Evolutionary conservation across 2,888 invertebrate genomes (phyloP).

Genomic region (Meiosimyza decipiens): DNA sequence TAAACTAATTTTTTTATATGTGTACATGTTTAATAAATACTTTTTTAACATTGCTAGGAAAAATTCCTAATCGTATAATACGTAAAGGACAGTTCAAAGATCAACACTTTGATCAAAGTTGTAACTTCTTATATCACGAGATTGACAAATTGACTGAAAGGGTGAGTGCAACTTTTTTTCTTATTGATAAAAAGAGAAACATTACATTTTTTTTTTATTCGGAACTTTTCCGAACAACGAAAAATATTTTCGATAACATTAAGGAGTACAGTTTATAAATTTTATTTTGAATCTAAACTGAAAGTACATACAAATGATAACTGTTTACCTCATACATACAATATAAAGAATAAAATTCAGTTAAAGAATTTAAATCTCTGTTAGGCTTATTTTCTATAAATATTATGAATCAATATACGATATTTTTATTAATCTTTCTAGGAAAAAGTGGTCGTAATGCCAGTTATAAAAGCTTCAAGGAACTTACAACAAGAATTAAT

Average conservation of each 20-base stretch:
- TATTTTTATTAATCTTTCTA: constrained; percentile 62
- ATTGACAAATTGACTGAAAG: constrained; percentile 97
- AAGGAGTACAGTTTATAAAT: too few relatives aligned
- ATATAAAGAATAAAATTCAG: too few relatives aligned
- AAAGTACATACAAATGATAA: too few relatives aligned
- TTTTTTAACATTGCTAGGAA: constrained; percentile 63
- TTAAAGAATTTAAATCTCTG: too few relatives aligned
- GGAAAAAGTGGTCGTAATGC: constrained; percentile 97
- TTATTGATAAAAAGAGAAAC: too few relatives aligned
- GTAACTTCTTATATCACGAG: constrained; percentile 97
- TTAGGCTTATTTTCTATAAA: background rate
- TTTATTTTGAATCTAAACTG: too few relatives aligned
- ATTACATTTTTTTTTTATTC: too few relatives aligned
- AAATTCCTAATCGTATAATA: constrained; percentile 96
- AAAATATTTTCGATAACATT: too few relatives aligned
- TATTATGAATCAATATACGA: too few relatives aligned
- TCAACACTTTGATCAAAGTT: constrained; percentile 95
- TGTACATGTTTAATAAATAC: background rate
- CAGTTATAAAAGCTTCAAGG: constrained; percentile 86
- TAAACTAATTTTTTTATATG: background rate
- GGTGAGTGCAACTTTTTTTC: constrained; percentile 72
- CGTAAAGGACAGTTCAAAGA: constrained; percentile 94
- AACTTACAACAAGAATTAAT: constrained; percentile 90
- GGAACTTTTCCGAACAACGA: too few relatives aligned
- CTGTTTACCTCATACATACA: too few relatives aligned